A percentile compares a stretch with the other conserved stretches of the same genome.
Conservation (phyloP, 37 sponge, comb jelly and placozoan genomes). For the Axinella damicornis region DNA sequence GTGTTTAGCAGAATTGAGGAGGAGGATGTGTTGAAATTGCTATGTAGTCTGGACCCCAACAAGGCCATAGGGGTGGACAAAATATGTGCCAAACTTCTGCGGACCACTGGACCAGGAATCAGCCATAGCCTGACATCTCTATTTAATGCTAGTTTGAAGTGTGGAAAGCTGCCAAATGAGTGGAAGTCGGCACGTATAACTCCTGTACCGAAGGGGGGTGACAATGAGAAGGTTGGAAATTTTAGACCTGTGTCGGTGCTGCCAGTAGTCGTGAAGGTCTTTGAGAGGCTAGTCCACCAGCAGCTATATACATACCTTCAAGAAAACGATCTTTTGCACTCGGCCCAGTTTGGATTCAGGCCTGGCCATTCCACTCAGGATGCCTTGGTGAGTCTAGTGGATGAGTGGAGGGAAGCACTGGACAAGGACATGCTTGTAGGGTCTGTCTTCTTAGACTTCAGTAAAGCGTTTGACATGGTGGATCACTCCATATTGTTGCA, state of each 20-base stretch:
- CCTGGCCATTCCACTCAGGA: slow-evolving; percentile 23
- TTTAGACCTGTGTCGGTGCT: slow-evolving; percentile 28
- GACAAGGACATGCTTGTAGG: slow-evolving; percentile 27
- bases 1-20: slow-evolving; percentile 10
- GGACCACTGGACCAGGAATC: background rate
- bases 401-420: slow-evolving; percentile 44
- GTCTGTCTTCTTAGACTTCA: slow-evolving; percentile 14
- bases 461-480: slow-evolving; percentile 38
- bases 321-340: slow-evolving; percentile 10
- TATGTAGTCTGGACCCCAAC: slow-evolving; percentile 1
- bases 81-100: slow-evolving; percentile 6
- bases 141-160: slow-evolving; percentile 7
- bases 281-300: slow-evolving; percentile 41
- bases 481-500: slow-evolving; percentile 34
- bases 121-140: slow-evolving; percentile 14
- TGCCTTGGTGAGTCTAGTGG: background rate
- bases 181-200: background rate
- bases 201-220: background rate
- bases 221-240: background rate
- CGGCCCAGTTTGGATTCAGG: slow-evolving; percentile 37
- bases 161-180: background rate
- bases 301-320: slow-evolving; percentile 26
- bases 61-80: slow-evolving; percentile 14
- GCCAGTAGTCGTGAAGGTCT: slow-evolving; percentile 32
- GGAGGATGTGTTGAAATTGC: slow-evolving; percentile 19